Conservation (phyloP, 2,113 vertebrate species). For the Narcine bancroftii region DNA sequence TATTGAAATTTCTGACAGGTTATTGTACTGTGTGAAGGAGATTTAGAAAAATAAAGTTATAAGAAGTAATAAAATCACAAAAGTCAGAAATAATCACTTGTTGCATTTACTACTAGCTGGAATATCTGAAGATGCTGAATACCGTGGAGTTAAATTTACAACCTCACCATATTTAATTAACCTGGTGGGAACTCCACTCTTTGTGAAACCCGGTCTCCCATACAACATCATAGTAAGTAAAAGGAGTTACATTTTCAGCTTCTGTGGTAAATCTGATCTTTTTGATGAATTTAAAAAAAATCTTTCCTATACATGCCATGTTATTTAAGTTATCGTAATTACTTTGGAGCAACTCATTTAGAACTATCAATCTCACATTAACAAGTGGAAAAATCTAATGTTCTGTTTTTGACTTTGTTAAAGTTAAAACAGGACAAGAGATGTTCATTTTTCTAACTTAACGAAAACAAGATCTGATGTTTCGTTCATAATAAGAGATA, state of each 20-base stretch:
- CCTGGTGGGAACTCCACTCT: conserved; percentile 77
- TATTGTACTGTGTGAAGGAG: background rate
- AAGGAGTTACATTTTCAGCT: background rate
- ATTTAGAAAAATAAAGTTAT: background rate
- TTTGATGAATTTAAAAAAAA: background rate
- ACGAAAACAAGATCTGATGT: background rate
- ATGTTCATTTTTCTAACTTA: background rate
- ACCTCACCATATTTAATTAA: conserved; percentile 71
- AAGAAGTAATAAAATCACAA: background rate
- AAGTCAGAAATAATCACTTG: background rate
- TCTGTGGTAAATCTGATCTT: background rate
- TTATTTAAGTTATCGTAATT: background rate
- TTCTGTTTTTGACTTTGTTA: background rate
- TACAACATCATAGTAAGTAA: conserved; percentile 70
- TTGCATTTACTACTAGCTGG: conserved; percentile 60
- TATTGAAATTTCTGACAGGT: background rate
- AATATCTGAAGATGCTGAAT: conserved; percentile 71
- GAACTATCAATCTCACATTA: background rate
- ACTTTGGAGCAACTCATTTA: background rate
- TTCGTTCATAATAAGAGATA: background rate
- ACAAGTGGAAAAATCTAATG: background rate
- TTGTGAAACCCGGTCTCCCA: conserved; percentile 84
- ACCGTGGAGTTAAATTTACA: conserved; percentile 63
- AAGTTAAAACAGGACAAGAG: background rate
- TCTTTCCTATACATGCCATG: background rate